phyloP scores from a whole-genome alignment of 2,113 vertebrate species.

The Brachionichthys hirsutus region DNA sequence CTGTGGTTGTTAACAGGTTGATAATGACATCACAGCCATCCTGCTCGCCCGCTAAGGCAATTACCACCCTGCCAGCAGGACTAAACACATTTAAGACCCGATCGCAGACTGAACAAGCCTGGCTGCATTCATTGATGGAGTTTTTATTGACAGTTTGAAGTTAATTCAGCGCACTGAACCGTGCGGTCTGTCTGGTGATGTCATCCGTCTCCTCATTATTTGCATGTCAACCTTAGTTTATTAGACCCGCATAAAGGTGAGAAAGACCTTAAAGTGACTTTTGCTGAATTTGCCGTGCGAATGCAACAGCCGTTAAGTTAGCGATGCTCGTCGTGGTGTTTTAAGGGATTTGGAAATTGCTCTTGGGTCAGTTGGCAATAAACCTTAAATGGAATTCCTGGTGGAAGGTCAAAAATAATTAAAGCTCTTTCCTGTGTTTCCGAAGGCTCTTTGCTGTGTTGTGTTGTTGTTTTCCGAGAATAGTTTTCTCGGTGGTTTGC shows the following conservation, averaged over 20 bases:
- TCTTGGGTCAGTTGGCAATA: not conserved
- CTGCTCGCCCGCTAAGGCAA: conserved; percentile 58
- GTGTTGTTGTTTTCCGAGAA: conserved; percentile 42
- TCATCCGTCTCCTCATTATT: conserved; percentile 53
- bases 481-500: conserved; percentile 34
- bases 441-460: conserved; percentile 13
- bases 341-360: conserved; percentile 16
- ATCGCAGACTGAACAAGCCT: conserved; percentile 37
- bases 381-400: conserved; percentile 32
- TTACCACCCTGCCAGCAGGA: conserved; percentile 56
- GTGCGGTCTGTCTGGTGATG: conserved; percentile 61
- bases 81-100: conserved; percentile 68
- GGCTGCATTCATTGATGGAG: conserved; percentile 63
- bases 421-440: conserved; percentile 9
- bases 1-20: conserved; percentile 63
- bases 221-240: conserved; percentile 22
- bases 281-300: not conserved
- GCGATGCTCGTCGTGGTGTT: not conserved
- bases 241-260: conserved; percentile 30
- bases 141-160: conserved; percentile 64
- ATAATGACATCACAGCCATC: conserved; percentile 60
- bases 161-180: conserved; percentile 60
- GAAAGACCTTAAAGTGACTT: conserved; percentile 18
- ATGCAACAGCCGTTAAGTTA: not conserved
- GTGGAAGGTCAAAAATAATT: conserved; percentile 32